phyloP scores from a whole-genome alignment of 2,888 invertebrate species.

The Aphodius sticticus region DNA sequence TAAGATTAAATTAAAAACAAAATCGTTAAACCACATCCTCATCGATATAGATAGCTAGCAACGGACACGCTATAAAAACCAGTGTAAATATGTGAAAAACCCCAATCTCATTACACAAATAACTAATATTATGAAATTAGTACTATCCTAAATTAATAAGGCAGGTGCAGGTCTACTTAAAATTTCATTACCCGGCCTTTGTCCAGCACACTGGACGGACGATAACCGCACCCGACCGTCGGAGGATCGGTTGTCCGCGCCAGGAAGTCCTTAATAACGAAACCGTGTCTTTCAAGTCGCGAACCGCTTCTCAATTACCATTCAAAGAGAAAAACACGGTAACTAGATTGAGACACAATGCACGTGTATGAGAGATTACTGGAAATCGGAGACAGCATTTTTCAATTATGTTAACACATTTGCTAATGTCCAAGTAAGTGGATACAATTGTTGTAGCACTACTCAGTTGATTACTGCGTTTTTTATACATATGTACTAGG shows the following conservation, averaged over 20 bases:
- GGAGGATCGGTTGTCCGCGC: conserved; percentile 6
- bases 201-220: background rate
- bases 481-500: background rate
- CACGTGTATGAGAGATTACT: background rate
- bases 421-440: background rate
- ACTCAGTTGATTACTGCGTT: background rate
- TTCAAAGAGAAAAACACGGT: conserved; percentile 14
- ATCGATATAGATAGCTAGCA: background rate
- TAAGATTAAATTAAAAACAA: background rate
- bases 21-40: conserved; percentile 6
- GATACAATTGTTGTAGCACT: background rate
- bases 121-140: conserved; percentile 35
- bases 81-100: background rate
- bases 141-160: conserved; percentile 36
- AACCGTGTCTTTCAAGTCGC: conserved; percentile 30
- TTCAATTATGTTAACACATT: conserved; percentile 23
- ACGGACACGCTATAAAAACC: conserved; percentile 5
- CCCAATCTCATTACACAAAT: conserved; percentile 33
- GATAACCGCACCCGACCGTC: conserved; percentile 17
- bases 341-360: conserved; percentile 5
- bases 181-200: conserved; percentile 30
- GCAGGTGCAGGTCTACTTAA: conserved; percentile 34
- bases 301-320: conserved; percentile 21
- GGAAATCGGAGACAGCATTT: conserved; percentile 17
- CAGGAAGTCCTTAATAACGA: conserved; percentile 36